Evolutionary conservation across 1,140 invertebrate genomes (phyloP).

Genomic region (Bombus picipes): DNA sequence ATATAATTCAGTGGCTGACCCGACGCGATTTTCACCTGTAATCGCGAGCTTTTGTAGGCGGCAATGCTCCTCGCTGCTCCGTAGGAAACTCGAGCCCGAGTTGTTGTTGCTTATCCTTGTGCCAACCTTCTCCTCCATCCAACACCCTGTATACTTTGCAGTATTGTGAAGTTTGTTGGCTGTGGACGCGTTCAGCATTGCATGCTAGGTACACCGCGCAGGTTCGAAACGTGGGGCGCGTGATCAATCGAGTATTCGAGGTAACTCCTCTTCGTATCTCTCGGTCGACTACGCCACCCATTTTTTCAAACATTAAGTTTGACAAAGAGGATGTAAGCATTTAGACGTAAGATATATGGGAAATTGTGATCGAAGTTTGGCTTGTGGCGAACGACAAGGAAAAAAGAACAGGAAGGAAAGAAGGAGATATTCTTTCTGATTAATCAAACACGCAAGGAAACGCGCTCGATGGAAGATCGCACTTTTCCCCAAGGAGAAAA

Average conservation of each 20-base stretch:
- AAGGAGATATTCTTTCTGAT: not conserved
- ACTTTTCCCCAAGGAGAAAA: not conserved
- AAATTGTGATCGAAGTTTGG: not conserved
- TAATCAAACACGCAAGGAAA: too few relatives aligned
- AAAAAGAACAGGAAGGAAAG: not conserved
- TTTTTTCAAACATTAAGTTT: not conserved
- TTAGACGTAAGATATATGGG: too few relatives aligned
- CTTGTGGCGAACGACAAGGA: not conserved
- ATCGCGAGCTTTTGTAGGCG: constrained; percentile 43
- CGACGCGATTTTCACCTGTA: not conserved
- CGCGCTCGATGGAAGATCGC: not conserved
- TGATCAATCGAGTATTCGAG: constrained; percentile 9
- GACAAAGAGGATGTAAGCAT: not conserved
- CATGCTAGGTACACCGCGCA: constrained; percentile 6
- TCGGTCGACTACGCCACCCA: too few relatives aligned
- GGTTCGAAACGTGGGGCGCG: not conserved
- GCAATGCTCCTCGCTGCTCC: constrained; percentile 29
- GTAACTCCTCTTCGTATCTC: too few relatives aligned
- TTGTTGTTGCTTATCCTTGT: constrained; percentile 45
- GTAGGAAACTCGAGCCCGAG: constrained; percentile 35
- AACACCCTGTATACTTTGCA: not conserved
- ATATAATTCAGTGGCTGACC: not conserved
- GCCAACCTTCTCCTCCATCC: not conserved
- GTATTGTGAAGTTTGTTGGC: constrained; percentile 18
- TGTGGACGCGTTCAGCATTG: constrained; percentile 9